Conservation (phyloP, 1,140 invertebrate genomes). For the Philopotamus ludificatus region DNA sequence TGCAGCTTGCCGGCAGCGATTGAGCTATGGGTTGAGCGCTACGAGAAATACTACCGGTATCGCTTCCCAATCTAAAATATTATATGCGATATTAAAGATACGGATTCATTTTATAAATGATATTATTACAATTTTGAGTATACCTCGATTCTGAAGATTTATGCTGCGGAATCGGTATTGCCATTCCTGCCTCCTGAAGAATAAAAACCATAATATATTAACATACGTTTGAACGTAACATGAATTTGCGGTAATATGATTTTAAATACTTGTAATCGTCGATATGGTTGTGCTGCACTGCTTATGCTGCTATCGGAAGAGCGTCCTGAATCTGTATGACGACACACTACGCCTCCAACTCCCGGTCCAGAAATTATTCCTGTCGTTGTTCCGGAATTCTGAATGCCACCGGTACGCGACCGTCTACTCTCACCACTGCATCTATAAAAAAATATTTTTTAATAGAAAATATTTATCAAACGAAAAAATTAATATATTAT, state of each 20-base stretch:
- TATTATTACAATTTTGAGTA: background rate
- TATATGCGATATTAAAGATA: background rate
- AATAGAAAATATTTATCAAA: background rate
- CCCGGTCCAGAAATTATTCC: background rate
- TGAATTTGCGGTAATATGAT: slow-evolving; percentile 6
- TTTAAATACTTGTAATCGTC: slow-evolving; percentile 50
- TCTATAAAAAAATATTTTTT: slow-evolving; percentile 40
- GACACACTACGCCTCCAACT: slow-evolving; percentile 46
- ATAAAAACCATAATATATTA: slow-evolving; percentile 11
- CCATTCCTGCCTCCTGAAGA: slow-evolving; percentile 33
- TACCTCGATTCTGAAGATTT: slow-evolving; percentile 35
- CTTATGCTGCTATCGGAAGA: slow-evolving; percentile 56
- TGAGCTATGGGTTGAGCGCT: slow-evolving; percentile 2
- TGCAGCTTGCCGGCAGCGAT: slow-evolving; percentile 32
- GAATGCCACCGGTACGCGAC: slow-evolving; percentile 37
- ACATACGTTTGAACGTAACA: background rate
- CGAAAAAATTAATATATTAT: background rate
- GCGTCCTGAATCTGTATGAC: slow-evolving; percentile 54
- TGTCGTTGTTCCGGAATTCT: background rate
- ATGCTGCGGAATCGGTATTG: slow-evolving; percentile 34
- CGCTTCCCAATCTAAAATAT: slow-evolving; percentile 31
- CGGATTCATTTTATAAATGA: slow-evolving; percentile 11
- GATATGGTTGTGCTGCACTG: slow-evolving; percentile 49
- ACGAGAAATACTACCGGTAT: slow-evolving; percentile 34
- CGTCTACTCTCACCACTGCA: slow-evolving; percentile 52